Conservation (phyloP, 2,797 vertebrate species). For the Takifugu ocellatus region DNA sequence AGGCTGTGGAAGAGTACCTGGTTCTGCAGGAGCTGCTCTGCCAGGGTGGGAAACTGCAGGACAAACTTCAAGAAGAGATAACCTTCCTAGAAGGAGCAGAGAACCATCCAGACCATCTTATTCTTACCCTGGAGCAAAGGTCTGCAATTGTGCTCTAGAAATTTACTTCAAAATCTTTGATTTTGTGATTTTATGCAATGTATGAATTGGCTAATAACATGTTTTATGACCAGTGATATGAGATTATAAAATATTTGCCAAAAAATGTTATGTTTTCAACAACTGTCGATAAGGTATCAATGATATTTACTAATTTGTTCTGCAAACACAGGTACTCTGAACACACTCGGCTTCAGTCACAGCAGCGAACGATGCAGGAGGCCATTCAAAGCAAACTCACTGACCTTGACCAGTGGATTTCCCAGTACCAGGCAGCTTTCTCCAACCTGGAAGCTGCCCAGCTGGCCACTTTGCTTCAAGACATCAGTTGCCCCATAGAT, state of each 20-base stretch:
- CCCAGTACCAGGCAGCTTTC: conserved; percentile 95
- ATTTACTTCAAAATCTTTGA: background rate
- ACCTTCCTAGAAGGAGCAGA: conserved; percentile 92
- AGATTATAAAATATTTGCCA: background rate
- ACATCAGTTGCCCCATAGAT: conserved; percentile 95
- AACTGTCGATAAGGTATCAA: background rate
- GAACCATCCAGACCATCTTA: conserved; percentile 83
- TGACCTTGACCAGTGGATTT: conserved; percentile 96
- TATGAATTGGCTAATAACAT: background rate
- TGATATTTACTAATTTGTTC: background rate
- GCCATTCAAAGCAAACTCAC: conserved; percentile 93
- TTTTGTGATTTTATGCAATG: background rate
- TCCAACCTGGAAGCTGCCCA: conserved; percentile 92
- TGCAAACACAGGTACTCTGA: conserved; percentile 85
- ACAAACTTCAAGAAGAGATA: conserved; percentile 89
- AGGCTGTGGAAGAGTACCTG: conserved; percentile 88
- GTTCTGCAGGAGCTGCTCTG: conserved; percentile 88
- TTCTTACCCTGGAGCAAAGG: conserved; percentile 91
- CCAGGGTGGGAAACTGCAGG: conserved; percentile 87
- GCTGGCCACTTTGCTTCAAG: conserved; percentile 94
- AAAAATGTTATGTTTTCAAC: background rate
- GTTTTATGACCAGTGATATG: background rate
- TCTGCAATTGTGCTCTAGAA: conserved; percentile 7
- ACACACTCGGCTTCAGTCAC: conserved; percentile 92
- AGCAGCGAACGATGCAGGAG: conserved; percentile 92